Conservation (phyloP, 1,140 invertebrate genomes). For the Bombyx mandarina region DNA sequence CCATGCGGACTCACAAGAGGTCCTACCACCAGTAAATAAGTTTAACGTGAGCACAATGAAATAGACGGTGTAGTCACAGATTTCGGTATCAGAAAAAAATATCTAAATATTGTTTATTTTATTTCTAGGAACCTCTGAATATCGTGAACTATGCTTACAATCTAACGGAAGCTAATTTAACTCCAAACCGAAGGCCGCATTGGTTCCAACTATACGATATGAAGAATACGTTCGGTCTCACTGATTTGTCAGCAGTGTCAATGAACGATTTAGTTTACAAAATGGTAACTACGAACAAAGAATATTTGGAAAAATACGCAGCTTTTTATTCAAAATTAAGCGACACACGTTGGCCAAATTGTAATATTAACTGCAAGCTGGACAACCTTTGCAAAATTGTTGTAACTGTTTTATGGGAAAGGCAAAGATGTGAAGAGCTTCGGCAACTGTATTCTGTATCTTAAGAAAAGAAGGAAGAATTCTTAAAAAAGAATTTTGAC, state of each 20-base stretch:
- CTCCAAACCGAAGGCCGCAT: constrained; percentile 64
- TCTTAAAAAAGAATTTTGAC: too few species aligned
- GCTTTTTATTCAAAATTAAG: constrained; percentile 73
- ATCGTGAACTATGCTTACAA: constrained; percentile 83
- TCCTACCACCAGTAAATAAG: too few species aligned
- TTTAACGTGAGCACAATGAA: too few species aligned
- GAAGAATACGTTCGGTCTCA: constrained; percentile 73
- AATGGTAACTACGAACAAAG: constrained; percentile 60
- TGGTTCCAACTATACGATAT: constrained; percentile 82
- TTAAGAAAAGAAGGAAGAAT: too few species aligned
- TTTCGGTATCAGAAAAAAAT: neutral
- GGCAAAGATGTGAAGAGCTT: constrained; percentile 71
- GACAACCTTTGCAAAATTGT: constrained; percentile 73
- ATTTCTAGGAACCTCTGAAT: constrained; percentile 1
- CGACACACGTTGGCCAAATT: constrained; percentile 59
- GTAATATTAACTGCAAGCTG: constrained; percentile 72
- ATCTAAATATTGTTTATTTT: neutral
- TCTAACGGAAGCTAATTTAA: constrained; percentile 81
- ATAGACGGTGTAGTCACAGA: neutral
- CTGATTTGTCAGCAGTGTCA: constrained; percentile 58
- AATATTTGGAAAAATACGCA: constrained; percentile 58
- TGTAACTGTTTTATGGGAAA: constrained; percentile 69
- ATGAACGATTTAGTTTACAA: constrained; percentile 65
- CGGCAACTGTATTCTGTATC: constrained; percentile 16
- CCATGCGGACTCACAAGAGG: too few species aligned